Percentiles rank a stretch among this genome's conserved stretches.
These are phyloP conservation scores for Drosophila pruinosa DNA, from an alignment of 1,140 invertebrate genomes.

Conservation along the genomic window DNA sequence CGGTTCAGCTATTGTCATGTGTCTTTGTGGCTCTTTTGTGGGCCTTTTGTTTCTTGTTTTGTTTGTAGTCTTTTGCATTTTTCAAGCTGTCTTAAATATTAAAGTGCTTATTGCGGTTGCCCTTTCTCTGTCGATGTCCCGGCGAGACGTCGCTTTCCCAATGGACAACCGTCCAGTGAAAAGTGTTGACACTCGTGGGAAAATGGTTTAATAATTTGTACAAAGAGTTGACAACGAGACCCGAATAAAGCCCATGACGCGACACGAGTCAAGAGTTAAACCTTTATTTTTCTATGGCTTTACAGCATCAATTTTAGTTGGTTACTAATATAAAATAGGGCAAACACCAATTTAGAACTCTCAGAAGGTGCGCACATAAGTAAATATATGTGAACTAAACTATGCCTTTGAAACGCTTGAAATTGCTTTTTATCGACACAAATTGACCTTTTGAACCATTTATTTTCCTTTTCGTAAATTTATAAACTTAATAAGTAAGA, in stretches of 20 bases:
- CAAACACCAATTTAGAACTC: neutral
- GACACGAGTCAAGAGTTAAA: conserved; percentile 60
- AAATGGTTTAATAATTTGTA: conserved; percentile 81
- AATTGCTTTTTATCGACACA: no score
- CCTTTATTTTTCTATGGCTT: conserved; percentile 52
- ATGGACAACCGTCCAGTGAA: conserved; percentile 10
- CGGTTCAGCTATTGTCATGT: conserved; percentile 47
- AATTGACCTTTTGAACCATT: neutral
- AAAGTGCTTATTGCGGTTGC: conserved; percentile 59
- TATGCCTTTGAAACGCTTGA: neutral
- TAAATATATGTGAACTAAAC: neutral
- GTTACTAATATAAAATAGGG: conserved; percentile 59
- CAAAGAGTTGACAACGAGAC: conserved; percentile 72
- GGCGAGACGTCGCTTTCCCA: neutral
- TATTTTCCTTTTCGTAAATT: no score
- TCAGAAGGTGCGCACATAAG: neutral
- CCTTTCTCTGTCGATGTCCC: neutral
- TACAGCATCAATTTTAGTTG: neutral
- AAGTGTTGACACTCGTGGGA: conserved; percentile 79
- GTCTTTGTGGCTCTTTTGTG: conserved; percentile 22
- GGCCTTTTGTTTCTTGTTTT: conserved; percentile 31
- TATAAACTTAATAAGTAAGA: no score
- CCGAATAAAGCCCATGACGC: conserved; percentile 15
- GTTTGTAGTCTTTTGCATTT: conserved; percentile 70
- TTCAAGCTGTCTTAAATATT: conserved; percentile 74